phyloP scores from a whole-genome alignment of 2,113 vertebrate species.

The Copsychus sechellarum region DNA sequence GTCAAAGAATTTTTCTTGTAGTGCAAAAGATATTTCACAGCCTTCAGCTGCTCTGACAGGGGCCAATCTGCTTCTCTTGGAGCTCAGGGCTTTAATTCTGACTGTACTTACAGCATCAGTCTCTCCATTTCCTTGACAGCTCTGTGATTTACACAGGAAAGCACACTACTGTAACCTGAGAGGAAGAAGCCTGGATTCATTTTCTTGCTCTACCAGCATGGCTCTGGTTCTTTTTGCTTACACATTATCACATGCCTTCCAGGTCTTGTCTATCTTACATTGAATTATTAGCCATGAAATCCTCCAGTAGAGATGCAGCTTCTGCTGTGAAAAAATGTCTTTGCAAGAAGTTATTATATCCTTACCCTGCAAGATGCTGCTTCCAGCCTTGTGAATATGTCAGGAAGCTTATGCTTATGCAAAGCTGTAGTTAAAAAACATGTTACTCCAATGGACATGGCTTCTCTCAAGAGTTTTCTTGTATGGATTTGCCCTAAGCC shows the following conservation, averaged over 20 bases:
- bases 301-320: neutral
- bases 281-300: slow-evolving; percentile 35
- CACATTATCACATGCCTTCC: neutral
- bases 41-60: neutral
- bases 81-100: neutral
- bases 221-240: neutral
- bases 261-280: neutral
- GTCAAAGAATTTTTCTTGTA: neutral
- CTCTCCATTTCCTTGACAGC: neutral
- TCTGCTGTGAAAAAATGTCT: neutral
- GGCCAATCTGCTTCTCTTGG: neutral
- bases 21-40: neutral
- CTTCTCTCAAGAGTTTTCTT: neutral
- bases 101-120: neutral
- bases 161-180: neutral
- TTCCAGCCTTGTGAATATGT: neutral
- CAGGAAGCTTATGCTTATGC: neutral
- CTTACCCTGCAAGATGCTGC: neutral
- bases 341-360: neutral
- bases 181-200: neutral
- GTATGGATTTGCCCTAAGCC: neutral
- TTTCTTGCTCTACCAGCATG: neutral
- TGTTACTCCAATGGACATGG: neutral
- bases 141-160: neutral
- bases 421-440: slow-evolving; percentile 8